Conservation (phyloP, 2,797 vertebrate genomes). For the Amniataba percoides region DNA sequence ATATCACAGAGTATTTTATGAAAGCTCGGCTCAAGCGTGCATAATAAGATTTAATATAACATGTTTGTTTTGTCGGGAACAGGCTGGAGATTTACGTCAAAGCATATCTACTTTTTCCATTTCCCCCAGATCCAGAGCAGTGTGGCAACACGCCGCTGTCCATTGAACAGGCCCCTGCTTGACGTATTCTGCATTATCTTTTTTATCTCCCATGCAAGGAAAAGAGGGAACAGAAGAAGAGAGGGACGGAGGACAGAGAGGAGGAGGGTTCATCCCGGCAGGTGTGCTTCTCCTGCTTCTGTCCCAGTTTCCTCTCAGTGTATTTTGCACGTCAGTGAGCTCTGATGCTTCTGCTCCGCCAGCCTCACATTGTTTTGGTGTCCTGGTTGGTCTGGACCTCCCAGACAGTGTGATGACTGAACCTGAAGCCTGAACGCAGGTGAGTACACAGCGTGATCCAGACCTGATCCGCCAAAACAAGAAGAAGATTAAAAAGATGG, state of each 20-base stretch:
- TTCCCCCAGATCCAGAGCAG: background rate
- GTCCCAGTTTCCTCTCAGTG: background rate
- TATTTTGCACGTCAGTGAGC: background rate
- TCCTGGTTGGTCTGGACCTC: background rate
- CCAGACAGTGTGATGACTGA: slow-evolving; percentile 19
- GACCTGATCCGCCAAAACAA: background rate
- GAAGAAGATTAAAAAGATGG: background rate
- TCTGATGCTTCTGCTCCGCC: background rate
- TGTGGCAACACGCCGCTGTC: background rate
- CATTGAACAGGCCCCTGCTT: slow-evolving; percentile 6
- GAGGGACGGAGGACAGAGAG: background rate
- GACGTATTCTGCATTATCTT: slow-evolving; percentile 23
- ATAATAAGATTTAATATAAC: slow-evolving; percentile 21
- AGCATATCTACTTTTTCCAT: slow-evolving; percentile 47
- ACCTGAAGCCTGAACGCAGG: slow-evolving; percentile 32
- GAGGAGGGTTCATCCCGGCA: slow-evolving; percentile 1
- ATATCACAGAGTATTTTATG: background rate
- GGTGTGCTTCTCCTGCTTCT: slow-evolving; percentile 11
- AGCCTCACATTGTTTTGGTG: background rate
- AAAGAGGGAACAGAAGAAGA: background rate
- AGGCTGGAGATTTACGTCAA: slow-evolving; percentile 47
- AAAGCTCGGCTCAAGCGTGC: slow-evolving; percentile 6
- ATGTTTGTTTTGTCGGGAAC: slow-evolving; percentile 39
- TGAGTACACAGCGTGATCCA: slow-evolving; percentile 20
- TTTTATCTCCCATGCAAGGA: background rate